Conservation (phyloP, 64 coral and sea anemone species). For the Astreopora myriophthalma region DNA sequence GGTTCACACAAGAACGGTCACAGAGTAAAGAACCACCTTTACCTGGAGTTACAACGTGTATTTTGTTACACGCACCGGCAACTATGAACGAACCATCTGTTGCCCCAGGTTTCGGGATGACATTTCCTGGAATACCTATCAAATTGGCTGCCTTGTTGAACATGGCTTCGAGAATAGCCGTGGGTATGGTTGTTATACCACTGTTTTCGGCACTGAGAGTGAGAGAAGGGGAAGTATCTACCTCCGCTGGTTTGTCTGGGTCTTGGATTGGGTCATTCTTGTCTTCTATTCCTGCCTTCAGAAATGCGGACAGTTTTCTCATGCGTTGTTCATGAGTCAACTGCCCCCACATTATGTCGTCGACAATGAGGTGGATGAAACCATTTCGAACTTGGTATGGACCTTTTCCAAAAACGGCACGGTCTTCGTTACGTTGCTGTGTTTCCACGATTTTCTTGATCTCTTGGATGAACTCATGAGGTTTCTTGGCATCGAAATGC, state of each 20-base stretch:
- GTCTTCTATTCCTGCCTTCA: neutral
- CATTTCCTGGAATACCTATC: neutral
- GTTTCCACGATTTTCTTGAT: slow-evolving; percentile 29
- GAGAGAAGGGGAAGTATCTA: neutral
- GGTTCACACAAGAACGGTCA: slow-evolving; percentile 24
- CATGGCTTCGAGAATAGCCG: slow-evolving; percentile 40
- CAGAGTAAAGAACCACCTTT: slow-evolving; percentile 17
- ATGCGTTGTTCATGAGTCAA: neutral
- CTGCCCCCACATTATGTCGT: slow-evolving; percentile 27
- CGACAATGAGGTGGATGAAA: slow-evolving; percentile 20
- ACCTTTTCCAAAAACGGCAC: slow-evolving; percentile 44
- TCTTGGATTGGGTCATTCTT: neutral
- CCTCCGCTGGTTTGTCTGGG: neutral
- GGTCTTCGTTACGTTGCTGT: slow-evolving; percentile 51
- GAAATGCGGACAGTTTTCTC: neutral
- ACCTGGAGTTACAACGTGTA: slow-evolving; percentile 54
- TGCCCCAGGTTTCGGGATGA: slow-evolving; percentile 68
- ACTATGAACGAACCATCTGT: slow-evolving; percentile 47
- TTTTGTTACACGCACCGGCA: slow-evolving; percentile 47
- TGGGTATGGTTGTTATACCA: slow-evolving; percentile 19
- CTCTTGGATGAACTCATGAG: slow-evolving; percentile 29
- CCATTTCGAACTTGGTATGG: slow-evolving; percentile 27
- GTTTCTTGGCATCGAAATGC: slow-evolving; percentile 4
- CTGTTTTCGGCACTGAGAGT: slow-evolving; percentile 10
- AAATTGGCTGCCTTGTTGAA: slow-evolving; percentile 52